phyloP scores from a whole-genome alignment of 2,888 invertebrate genomes.

The Noctua janthina region DNA sequence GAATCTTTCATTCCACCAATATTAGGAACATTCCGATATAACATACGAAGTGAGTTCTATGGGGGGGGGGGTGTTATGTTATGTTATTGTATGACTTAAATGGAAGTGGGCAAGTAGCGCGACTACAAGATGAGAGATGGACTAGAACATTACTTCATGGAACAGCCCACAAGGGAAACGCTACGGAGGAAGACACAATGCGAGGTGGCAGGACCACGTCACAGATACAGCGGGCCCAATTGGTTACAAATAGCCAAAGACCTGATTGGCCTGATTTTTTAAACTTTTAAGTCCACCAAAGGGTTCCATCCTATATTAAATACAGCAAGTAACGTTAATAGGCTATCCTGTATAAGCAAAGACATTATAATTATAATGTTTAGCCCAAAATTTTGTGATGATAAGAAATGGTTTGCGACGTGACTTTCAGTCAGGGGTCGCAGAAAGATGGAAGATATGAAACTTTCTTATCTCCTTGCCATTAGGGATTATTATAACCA shows the following conservation, averaged over 20 bases:
- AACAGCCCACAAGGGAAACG: not conserved
- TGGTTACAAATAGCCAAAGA: too few relatives aligned
- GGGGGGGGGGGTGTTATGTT: not conserved
- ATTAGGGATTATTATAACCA: slow-evolving; percentile 16
- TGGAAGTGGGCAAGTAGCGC: too few relatives aligned
- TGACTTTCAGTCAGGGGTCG: slow-evolving; percentile 7
- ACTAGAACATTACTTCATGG: not conserved
- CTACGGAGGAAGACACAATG: not conserved
- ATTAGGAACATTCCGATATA: slow-evolving; percentile 20
- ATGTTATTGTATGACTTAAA: not conserved
- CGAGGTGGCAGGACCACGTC: not conserved
- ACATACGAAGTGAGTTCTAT: not conserved
- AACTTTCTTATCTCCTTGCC: slow-evolving; percentile 10
- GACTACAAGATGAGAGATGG: not conserved
- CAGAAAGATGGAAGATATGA: slow-evolving; percentile 32
- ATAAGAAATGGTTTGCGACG: not conserved
- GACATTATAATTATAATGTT: slow-evolving; percentile 20
- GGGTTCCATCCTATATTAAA: not conserved
- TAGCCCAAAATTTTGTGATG: not conserved
- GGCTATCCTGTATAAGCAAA: not conserved
- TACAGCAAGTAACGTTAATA: too few relatives aligned
- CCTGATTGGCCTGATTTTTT: not conserved
- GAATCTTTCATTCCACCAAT: slow-evolving; percentile 28
- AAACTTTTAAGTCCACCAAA: not conserved
- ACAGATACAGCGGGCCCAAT: not conserved